Base-by-base conservation (phyloP, 2,888 invertebrate species). In the Diarsia dahlii region DNA sequence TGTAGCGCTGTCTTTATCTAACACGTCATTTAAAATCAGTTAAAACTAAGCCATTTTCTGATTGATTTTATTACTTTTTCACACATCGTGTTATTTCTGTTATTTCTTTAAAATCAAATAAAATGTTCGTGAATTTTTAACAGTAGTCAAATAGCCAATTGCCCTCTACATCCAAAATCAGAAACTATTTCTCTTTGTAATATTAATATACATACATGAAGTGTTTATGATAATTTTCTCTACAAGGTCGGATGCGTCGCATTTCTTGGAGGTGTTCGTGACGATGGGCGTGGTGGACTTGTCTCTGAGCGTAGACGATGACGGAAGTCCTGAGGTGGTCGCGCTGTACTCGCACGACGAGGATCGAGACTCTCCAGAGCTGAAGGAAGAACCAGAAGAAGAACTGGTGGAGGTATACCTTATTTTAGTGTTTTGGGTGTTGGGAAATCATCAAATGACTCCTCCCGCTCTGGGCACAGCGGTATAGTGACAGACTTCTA, bases 281-380 rank as follows among this genome's bases (percentile, higher is more conserved):
- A 95, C 96, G 0, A 93, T 96, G 93, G 96, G 96, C 18, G 90
- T 89, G 20, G 90, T 96, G 15, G 93, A 95, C n/a, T 8, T 95
- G 15, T 91, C 94, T 0, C 78, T 96, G 48, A 95, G 94, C 80
- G 88, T 89, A 10, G 81, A 34, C 0, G 95, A 95, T 62, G 92
- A 93, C 52, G 80, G 71, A 28, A 89, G 90, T 39, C 78, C 87
- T 0, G 85, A 88, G 6, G 63, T 92, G 3, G 54, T 62, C 1
- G 85, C 78, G 9, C 85, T 95, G 28, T 89, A 92, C 0, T 87
- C 91, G 15, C 91, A 90, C 8, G 6, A 28, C 4, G 12, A 8
- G 1, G 2, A 34, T 3, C 2, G 39, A 39, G 39, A 39, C 39
- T 39, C 65, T 13, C 1, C 48, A 0, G 18, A 3, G 3, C 0